Percentiles rank a stretch among this genome's conserved stretches.
Conservation (phyloP, 2,888 invertebrate species). For the Pammene aurita region DNA sequence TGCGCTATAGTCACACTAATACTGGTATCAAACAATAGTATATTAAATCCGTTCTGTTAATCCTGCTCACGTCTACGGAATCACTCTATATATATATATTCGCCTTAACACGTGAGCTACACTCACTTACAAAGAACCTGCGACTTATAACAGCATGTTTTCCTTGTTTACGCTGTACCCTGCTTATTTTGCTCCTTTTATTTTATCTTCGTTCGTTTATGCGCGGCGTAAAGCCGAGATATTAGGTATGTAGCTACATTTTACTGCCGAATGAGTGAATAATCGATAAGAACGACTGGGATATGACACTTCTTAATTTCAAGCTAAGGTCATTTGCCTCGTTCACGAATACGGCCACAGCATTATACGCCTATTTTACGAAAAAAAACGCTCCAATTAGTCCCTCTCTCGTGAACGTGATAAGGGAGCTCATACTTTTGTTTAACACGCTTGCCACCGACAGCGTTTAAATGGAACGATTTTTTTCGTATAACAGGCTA, state of each 20-base stretch:
- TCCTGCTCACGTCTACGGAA: no score
- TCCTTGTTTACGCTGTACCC: conserved; percentile 13
- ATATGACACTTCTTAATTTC: background rate
- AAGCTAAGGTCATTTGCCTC: background rate
- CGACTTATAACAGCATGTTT: conserved; percentile 11
- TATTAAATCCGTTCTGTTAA: no score
- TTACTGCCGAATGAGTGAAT: conserved; percentile 17
- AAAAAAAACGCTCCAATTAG: no score
- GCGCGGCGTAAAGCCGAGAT: conserved; percentile 8
- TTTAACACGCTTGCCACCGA: no score
- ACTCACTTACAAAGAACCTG: background rate
- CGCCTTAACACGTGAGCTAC: background rate
- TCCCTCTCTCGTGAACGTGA: no score
- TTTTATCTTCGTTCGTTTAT: conserved; percentile 2
- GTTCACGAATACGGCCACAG: background rate
- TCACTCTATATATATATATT: no score
- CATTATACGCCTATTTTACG: background rate
- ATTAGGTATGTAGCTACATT: conserved; percentile 1
- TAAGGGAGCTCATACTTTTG: no score
- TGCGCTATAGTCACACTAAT: no score
- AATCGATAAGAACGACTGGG: background rate
- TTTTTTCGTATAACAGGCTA: no score
- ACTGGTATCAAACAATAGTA: no score
- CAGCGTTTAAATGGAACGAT: no score
- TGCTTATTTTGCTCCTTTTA: conserved; percentile 20